Conservation (phyloP, 2,113 vertebrate genomes). For the Chionis minor region DNA sequence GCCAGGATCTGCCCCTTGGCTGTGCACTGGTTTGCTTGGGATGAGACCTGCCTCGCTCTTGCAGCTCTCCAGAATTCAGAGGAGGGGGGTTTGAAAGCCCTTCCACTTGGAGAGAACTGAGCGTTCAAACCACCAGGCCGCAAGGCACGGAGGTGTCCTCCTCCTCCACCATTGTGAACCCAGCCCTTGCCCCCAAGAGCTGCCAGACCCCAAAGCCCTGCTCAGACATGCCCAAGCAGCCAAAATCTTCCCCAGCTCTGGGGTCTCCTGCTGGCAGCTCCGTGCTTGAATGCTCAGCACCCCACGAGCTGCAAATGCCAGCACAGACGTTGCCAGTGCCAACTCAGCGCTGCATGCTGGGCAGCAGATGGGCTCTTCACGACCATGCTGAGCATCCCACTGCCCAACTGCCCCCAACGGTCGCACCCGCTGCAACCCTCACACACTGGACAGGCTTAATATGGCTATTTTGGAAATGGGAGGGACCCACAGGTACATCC, state of each 20-base stretch:
- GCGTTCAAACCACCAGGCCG: not conserved
- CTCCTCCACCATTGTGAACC: not conserved
- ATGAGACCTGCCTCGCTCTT: not conserved
- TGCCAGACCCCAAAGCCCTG: not conserved
- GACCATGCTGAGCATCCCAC: not conserved
- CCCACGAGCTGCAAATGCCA: not conserved
- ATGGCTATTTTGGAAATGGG: not conserved
- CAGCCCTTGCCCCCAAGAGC: not conserved
- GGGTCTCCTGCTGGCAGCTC: not conserved
- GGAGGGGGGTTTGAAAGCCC: not conserved
- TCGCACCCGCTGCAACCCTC: not conserved
- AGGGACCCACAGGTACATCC: rapidly evolving
- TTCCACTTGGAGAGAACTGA: not conserved
- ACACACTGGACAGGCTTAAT: not conserved
- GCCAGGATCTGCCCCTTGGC: not conserved
- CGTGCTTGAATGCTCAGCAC: rapidly evolving
- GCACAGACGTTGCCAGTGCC: rapidly evolving
- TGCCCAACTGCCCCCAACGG: rapidly evolving
- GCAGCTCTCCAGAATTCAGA: not conserved
- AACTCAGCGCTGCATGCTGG: rapidly evolving
- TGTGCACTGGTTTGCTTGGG: not conserved
- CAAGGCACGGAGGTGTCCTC: not conserved
- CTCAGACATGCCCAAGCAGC: not conserved
- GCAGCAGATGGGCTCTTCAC: not conserved
- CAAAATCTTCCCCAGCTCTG: not conserved